These are phyloP conservation scores for Pachyseris speciosa DNA, from an alignment of 64 coral and sea anemone genomes.

Conservation along the genomic window DNA sequence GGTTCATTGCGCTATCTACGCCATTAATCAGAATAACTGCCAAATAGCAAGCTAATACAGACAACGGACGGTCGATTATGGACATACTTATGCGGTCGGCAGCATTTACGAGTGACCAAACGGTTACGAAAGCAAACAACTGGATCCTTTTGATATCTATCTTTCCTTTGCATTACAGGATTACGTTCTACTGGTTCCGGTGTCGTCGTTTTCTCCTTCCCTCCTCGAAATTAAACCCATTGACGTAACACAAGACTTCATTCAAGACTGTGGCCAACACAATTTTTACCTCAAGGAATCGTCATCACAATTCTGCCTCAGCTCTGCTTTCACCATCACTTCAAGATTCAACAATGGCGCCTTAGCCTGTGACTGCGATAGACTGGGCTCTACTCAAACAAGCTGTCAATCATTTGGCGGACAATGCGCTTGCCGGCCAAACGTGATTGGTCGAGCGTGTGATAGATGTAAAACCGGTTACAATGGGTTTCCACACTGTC, in stretches of 20 bases:
- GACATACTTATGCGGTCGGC: no score
- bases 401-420: slow-evolving; percentile 90
- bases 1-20: no score
- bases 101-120: no score
- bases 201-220: slow-evolving; percentile 67
- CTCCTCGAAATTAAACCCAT: slow-evolving; percentile 76
- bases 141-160: not conserved
- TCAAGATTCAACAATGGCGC: slow-evolving; percentile 77
- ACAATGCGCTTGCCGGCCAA: slow-evolving; percentile 82
- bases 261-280: slow-evolving; percentile 72
- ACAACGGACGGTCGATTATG: no score
- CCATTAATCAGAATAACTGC: no score
- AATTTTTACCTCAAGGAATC: slow-evolving; percentile 64
- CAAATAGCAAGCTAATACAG: no score
- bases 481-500: slow-evolving; percentile 68
- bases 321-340: slow-evolving; percentile 85
- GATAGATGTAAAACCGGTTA: slow-evolving; percentile 90
- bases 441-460: slow-evolving; percentile 95
- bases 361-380: slow-evolving; percentile 78
- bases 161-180: slow-evolving; percentile 65
- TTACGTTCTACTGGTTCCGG: slow-evolving; percentile 83
- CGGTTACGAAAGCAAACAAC: no score
- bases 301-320: slow-evolving; percentile 76
- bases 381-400: slow-evolving; percentile 56
- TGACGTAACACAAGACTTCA: slow-evolving; percentile 76